A percentile compares a stretch with the other conserved stretches of the same genome.
Evolutionary conservation across 2,888 invertebrate species (phyloP).

Genomic region (Cephus spinipes): DNA sequence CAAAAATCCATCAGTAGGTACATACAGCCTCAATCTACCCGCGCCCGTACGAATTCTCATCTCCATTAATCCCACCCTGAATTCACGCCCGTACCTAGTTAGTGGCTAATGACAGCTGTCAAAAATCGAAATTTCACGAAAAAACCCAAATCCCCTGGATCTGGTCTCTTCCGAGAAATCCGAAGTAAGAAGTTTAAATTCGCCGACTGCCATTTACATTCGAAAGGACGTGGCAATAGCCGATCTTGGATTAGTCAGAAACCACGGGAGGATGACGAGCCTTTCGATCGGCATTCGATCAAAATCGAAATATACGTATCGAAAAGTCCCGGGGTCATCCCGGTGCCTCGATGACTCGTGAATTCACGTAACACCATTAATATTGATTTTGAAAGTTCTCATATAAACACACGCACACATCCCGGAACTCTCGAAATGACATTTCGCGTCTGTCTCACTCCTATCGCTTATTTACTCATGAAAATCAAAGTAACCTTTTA

Average conservation of each 20-base stretch:
- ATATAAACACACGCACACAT: background rate
- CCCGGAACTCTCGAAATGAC: background rate
- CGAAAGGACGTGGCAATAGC: background rate
- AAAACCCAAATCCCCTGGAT: background rate
- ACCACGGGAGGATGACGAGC: background rate
- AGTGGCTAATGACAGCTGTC: background rate
- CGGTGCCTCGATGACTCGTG: conserved; percentile 41
- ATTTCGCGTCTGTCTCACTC: background rate
- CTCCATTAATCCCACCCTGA: background rate
- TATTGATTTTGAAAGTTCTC: background rate
- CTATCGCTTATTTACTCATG: background rate
- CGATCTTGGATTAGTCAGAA: background rate
- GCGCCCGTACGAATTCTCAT: background rate
- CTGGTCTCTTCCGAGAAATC: background rate
- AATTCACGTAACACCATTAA: conserved; percentile 25
- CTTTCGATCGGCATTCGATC: conserved; percentile 6
- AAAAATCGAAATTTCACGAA: background rate
- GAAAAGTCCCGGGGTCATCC: conserved; percentile 18
- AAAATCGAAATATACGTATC: conserved; percentile 7
- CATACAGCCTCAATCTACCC: background rate
- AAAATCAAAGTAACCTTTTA: background rate
- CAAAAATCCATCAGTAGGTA: background rate
- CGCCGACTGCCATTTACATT: background rate
- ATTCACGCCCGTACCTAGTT: background rate
- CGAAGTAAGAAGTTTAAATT: background rate